A percentile compares a stretch with the other conserved stretches of the same genome.
Conservation (phyloP, 2,113 vertebrate genomes). For the Anolis carolinensis region DNA sequence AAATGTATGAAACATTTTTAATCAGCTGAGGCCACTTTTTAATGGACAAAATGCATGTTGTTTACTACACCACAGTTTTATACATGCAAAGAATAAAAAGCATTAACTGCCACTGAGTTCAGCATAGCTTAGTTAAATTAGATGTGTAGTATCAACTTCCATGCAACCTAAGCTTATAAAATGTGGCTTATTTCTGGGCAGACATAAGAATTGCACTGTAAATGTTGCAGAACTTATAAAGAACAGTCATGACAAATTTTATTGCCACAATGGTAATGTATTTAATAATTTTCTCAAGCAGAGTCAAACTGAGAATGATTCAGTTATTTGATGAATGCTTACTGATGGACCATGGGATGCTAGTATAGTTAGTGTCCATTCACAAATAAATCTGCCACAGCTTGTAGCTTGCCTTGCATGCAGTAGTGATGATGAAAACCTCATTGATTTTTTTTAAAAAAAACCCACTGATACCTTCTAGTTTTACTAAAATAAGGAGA, state of each 20-base stretch:
- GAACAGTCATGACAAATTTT: not conserved
- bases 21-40: not conserved
- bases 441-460: not conserved
- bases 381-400: not conserved
- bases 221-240: not conserved
- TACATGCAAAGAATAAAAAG: not conserved
- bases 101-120: too few relatives aligned
- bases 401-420: not conserved
- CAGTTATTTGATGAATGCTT: not conserved
- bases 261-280: not conserved
- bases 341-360: not conserved
- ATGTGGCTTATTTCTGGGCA: not conserved
- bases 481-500: not conserved
- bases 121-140: too few relatives aligned
- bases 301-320: not conserved
- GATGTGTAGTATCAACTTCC: too few relatives aligned
- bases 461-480: not conserved
- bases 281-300: not conserved
- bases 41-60: too few relatives aligned
- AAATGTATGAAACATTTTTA: too few relatives aligned
- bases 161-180: too few relatives aligned
- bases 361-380: not conserved
- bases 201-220: not conserved
- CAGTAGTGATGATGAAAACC: slow-evolving; percentile 2
- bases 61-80: not conserved